phyloP scores from a whole-genome alignment of 2,888 invertebrate species.

The Fragum fragum region DNA sequence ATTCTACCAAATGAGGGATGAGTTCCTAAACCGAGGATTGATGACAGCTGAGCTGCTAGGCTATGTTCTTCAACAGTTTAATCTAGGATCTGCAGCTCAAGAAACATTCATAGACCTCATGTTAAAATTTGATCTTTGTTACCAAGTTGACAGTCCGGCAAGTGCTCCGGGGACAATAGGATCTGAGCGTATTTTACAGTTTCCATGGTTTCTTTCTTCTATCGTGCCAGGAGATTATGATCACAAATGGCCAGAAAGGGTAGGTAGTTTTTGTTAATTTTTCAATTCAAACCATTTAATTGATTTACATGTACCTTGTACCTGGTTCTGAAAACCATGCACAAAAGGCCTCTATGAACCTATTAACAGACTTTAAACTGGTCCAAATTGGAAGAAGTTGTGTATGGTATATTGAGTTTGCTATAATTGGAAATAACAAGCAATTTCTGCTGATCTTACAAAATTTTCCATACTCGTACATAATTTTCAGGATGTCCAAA shows the following conservation, averaged over 20 bases:
- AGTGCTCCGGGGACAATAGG: conserved; percentile 70
- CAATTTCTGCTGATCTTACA: too few species aligned
- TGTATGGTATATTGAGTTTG: too few species aligned
- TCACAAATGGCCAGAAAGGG: conserved; percentile 72
- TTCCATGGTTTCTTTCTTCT: conserved; percentile 81
- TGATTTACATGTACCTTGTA: too few species aligned
- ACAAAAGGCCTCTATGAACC: too few species aligned
- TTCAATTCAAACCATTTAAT: too few species aligned
- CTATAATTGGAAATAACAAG: too few species aligned
- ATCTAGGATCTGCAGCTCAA: conserved; percentile 73
- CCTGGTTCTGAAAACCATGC: too few species aligned
- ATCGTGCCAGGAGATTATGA: conserved; percentile 70
- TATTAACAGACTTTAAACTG: too few species aligned
- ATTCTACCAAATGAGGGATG: conserved; percentile 75
- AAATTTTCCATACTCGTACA: too few species aligned
- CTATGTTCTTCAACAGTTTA: conserved; percentile 78
- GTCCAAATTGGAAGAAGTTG: too few species aligned
- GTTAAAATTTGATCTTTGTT: conserved; percentile 83
- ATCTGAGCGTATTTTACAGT: conserved; percentile 75
- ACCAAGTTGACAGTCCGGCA: conserved; percentile 73
- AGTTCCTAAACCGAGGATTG: conserved; percentile 77
- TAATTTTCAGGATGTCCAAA: too few species aligned
- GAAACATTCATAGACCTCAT: conserved; percentile 81
- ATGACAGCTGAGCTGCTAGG: conserved; percentile 79
- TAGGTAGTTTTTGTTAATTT: conserved; percentile 23